Base-by-base conservation (phyloP, 2,888 invertebrate species). In the Chalcis sispes region DNA sequence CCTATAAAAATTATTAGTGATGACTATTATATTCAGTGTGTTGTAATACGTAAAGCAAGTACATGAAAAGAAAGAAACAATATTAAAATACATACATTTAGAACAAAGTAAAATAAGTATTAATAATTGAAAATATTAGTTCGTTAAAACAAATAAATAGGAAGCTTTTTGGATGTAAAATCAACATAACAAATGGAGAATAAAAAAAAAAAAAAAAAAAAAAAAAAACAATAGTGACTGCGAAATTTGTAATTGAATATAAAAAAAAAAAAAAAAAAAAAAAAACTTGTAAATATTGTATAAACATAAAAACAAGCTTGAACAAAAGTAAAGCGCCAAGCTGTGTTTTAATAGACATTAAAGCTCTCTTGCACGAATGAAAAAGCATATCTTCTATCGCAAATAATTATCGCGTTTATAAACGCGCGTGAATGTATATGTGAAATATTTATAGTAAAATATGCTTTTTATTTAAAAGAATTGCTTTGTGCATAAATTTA, bases 51-150 rank as follows among this genome's bases (percentile, higher is more conserved):
- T 32, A 25, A 70, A 59, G 50, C 15, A 61, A 61, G 59, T 70
- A 70, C 70, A 70, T 52, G 70, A 56, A 70, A 70, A 70, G 70
- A 70, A 70, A 69, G 15, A 69, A 70, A 70, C 42, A 66, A 42
- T 18, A 4, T 40, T 29, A 52, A 20, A 64, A 64, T 56, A 72
- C 13, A n/a, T 46, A 46, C 10, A 48, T 48, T 2, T 2, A 48
- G 25, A 48, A 36, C 8, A 36, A 58, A 64, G 10, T 54, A 46
- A 56, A 54, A 65, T 46, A 48, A 64, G 32, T 4, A 18, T 62
- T 32, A 58, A n/a, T n/a, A n/a, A 61, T 27, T 46, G 1, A 25
- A 54, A 29, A 27, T 15, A n/a, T 52, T 56, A 56, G 27, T 42
- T 18, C n/a, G 52, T 10, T 29, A 50, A 42, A 42, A 29, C 40